Evolutionary conservation across 2,888 invertebrate species (phyloP), one percentile per base, ranked within the genome.

Genomic region (Eilema caniola): DNA sequence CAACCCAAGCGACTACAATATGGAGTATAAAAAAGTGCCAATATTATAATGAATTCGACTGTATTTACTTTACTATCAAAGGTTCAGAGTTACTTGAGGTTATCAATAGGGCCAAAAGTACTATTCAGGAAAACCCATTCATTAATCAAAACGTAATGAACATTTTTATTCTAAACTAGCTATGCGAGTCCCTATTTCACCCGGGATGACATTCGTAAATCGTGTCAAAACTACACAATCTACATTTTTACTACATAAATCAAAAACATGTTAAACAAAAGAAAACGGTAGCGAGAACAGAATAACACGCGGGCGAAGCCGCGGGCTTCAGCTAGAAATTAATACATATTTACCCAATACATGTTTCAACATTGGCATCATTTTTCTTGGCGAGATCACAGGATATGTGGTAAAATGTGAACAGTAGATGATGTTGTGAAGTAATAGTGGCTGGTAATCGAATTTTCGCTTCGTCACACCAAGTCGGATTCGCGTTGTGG

Each of bases 361-460:
- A 97, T 78, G 96, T 97, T 89, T 98, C 98, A 23, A 97, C 96
- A 72, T 97, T 97, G 47, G 97, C 96, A 79, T 97, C 97, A 68
- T 97, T 96, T 86, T 97, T 97, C 90, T 98, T 97, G 66, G 97
- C 96, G 78, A 97, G 96, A 92, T 98, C 98, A 89, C 99, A 99
- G 74, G 99, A 98, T 74, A 99, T 98, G 90, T 99, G 99, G 87
- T 98, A 97, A 94, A 99, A 99, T 5, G 98, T 98, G 94, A 99
- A 99, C 67, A 99, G 96, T 70, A 99, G 93, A 89, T 99, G 99
- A 91, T 99, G 99, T 67, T 97, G 97, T 0, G 97, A 93, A 60
- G 98, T 97, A 66, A 99, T 94, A 75, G 98, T 97, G 24, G 98
- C 96, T 0, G 99, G 99, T 53, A 99, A 95, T 31, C 97, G 96